Evolutionary conservation across 2,113 vertebrate species (phyloP), one percentile per base, ranked within the genome.

Genomic region (Agelaius tricolor): DNA sequence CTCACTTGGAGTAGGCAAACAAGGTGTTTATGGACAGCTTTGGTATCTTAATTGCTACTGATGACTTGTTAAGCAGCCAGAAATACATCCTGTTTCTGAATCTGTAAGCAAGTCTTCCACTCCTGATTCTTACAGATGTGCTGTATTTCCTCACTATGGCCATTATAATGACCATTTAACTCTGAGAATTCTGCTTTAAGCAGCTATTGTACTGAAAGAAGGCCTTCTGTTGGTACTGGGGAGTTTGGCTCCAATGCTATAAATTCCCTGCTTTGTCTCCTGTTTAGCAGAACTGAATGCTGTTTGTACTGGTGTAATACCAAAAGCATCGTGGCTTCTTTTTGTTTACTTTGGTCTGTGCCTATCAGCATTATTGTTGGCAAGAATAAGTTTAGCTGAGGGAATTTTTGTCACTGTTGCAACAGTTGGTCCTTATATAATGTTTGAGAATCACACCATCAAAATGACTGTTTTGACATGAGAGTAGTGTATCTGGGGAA

Each of bases 261-360:
- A 28, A 15, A 9, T 81, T 69, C 9, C n/a, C 27, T 52, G 0
- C 63, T 87, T 96, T 83, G 16, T 31, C 9, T 54, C 7, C 1
- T 35, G 55, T 81, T 80, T 72, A 47, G 65, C 61, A 84, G 86
- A 91, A 84, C 47, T 15, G 58, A 66, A 24, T 77, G 43, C 27
- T 93, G 5, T 81, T 93, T 75, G 15, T 81, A 59, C 20, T 71
- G 55, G 13, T 88, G 35, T 51, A 77, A 49, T 77, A 88, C 21
- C 15, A 71, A 74, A 71, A 74, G 46, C 27, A 35, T 16, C 6
- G 5, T 78, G 61, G 20, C 63, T 78, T 46, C 21, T 63, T 89
- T 92, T 71, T 84, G 22, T 85, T 90, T 93, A 30, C 58, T 85
- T 91, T 78, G 90, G 37, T 90, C 72, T 87, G 33, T 75, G 80